Conservation (phyloP, 2,888 invertebrate genomes). For the Eubasilissa splendida region DNA sequence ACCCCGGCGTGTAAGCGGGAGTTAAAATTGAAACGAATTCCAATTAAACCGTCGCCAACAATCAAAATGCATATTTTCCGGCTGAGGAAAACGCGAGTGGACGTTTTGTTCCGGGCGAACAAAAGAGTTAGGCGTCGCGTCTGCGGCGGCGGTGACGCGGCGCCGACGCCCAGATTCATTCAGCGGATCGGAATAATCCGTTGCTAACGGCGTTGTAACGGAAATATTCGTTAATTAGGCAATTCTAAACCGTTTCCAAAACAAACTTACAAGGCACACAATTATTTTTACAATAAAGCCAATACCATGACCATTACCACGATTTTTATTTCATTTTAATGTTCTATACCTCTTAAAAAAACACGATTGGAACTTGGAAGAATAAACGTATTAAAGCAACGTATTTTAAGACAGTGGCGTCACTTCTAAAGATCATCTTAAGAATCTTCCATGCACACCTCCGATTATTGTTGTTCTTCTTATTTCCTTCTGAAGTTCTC, state of each 20-base stretch:
- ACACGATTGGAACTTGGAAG: too few relatives aligned
- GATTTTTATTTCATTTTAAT: too few relatives aligned
- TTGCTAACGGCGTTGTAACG: conserved; percentile 5
- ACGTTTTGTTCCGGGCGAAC: neutral
- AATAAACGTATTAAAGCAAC: too few relatives aligned
- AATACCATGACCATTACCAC: too few relatives aligned
- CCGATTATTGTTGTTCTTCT: too few relatives aligned
- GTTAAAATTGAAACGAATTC: neutral
- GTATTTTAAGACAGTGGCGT: too few relatives aligned
- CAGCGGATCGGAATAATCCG: conserved; percentile 10
- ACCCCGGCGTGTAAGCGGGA: neutral
- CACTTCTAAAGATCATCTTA: too few relatives aligned
- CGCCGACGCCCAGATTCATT: conserved; percentile 3
- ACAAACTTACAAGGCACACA: too few relatives aligned
- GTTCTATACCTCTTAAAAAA: too few relatives aligned
- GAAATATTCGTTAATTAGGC: neutral
- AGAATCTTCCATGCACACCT: too few relatives aligned
- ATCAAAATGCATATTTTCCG: conserved; percentile 38
- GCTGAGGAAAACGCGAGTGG: conserved; percentile 2
- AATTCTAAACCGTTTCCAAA: neutral
- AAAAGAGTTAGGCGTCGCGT: conserved; percentile 10
- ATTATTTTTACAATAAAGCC: too few relatives aligned
- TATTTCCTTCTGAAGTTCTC: too few relatives aligned
- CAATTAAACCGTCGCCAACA: conserved; percentile 38
- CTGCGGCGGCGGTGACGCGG: neutral